Conservation (phyloP, 1,140 invertebrate genomes). For the Harlomillsia oculata region DNA sequence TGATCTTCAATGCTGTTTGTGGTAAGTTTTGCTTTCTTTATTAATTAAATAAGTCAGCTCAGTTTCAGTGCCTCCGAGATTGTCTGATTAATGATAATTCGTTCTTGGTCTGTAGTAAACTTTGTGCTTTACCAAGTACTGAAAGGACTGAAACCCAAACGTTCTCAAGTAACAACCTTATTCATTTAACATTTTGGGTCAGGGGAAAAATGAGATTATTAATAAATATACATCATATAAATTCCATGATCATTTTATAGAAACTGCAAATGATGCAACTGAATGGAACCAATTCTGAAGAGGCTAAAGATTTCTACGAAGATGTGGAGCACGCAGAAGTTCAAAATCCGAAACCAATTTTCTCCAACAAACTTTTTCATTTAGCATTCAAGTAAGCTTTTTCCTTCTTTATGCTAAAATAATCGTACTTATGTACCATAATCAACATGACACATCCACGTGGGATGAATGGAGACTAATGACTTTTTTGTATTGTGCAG, state of each 20-base stretch:
- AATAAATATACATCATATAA: neutral
- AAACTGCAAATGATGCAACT: slow-evolving; percentile 1
- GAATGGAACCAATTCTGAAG: slow-evolving; percentile 13
- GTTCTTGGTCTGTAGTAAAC: slow-evolving; percentile 18
- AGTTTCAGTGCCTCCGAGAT: neutral
- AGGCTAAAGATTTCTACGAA: too few species aligned
- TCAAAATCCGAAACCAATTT: neutral
- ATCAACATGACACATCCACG: neutral
- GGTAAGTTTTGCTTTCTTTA: slow-evolving; percentile 1
- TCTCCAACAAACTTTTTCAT: neutral
- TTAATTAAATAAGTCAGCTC: neutral
- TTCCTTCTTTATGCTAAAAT: neutral
- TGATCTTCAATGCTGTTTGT: slow-evolving; percentile 16
- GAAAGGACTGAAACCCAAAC: slow-evolving; percentile 5
- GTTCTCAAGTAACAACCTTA: neutral
- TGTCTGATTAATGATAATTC: neutral
- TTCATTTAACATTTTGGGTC: neutral
- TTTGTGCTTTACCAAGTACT: slow-evolving; percentile 11
- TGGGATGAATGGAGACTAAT: too few species aligned
- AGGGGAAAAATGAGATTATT: neutral
- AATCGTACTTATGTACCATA: neutral
- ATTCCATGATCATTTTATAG: neutral
- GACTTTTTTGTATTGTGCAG: neutral
- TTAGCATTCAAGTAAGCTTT: neutral
- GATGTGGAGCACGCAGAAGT: slow-evolving; percentile 9